phyloP scores from a whole-genome alignment of 2,797 vertebrate genomes.

The Myotis myotis region DNA sequence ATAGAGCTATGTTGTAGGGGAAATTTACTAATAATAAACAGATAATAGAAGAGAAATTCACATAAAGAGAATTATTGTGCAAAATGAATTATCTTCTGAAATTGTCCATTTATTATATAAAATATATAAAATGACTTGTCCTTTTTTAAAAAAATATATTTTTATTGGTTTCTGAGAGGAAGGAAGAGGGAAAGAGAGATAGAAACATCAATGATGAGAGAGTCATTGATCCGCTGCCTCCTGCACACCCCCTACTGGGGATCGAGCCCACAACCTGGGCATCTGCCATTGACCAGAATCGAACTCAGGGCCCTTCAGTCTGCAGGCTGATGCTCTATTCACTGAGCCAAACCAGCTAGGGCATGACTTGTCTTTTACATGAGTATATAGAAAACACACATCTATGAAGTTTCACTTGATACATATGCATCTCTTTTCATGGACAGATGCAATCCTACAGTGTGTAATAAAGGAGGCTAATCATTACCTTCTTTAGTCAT shows the following conservation, averaged over 20 bases:
- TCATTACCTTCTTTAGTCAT: background rate
- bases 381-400: background rate
- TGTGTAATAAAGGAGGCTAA: background rate
- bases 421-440: background rate
- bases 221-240: too few species aligned
- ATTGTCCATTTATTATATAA: background rate
- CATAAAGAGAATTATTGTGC: background rate
- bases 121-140: background rate
- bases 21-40: conserved; percentile 54
- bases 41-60: conserved; percentile 13
- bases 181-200: too few species aligned
- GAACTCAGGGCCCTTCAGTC: too few species aligned
- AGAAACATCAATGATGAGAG: too few species aligned
- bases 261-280: too few species aligned
- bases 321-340: too few species aligned
- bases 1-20: conserved; percentile 49
- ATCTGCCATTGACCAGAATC: too few species aligned
- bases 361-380: background rate
- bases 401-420: background rate
- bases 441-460: background rate
- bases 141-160: too few species aligned
- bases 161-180: too few species aligned
- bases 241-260: too few species aligned
- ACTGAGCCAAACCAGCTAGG: too few species aligned
- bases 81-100: background rate